Base-by-base conservation (phyloP, 2,888 invertebrate species). In the Miltochrista miniata region DNA sequence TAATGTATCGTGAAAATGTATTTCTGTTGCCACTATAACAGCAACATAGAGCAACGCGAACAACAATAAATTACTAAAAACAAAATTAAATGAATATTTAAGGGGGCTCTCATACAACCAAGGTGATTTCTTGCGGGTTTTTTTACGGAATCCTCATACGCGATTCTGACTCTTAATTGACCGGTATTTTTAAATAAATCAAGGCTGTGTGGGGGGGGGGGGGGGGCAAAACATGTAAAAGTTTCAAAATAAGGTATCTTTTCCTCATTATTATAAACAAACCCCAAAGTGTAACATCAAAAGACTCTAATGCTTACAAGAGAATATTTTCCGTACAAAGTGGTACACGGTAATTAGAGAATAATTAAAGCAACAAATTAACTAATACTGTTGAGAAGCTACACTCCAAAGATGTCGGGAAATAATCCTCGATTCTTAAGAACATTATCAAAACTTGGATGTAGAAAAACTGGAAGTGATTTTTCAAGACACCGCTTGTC, bases 381-480 rank as follows among this genome's bases (percentile, higher is more conserved):
- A 45, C 48, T 47, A 48, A 41, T 49, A 34, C 54, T 31, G 31
- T 37, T 53, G 43, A 52, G 35, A 29, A 38, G 43, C 41, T 46
- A 46, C 43, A 47, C 56, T 54, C 39, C 43, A 12, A 59, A 63
- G 64, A 60, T 51, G 42, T 45, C 35, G 44, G 46, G 53, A 61
- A 63, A 64, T 69, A 64, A 69, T 68, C 60, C 64, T 34, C 34
- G 45, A 54, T 64, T 55, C 49, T 67, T 57, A 55, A 40, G 44
- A 55, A 54, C 61, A 68, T 70, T 70, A 47, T 50, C 56, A 48
- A 33, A 31, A 41, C 50, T 5, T 0, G 11, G 53, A 60, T 48
- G 3, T 58, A 51, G 14, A 18, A 13, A n/a, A 2, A 38, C 58
- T 56, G 41, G 67, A 63, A 52, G 43, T 2, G 48, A 1, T 36